These are phyloP conservation scores for Zoanthus gigantus DNA, from an alignment of 92 coral and sea anemone genomes.

Conservation along the genomic window DNA sequence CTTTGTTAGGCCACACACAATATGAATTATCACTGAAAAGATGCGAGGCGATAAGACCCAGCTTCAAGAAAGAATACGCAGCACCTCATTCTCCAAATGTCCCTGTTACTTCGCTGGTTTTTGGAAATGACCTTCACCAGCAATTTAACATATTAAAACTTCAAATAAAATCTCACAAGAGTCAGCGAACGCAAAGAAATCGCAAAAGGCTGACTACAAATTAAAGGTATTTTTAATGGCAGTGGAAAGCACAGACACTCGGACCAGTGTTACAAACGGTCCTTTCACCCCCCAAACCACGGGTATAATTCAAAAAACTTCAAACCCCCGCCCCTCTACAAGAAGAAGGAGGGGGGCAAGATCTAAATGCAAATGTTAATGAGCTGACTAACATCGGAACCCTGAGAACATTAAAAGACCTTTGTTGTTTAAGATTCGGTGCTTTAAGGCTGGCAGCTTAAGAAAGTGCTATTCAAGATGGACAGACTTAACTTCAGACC, in stretches of 20 bases:
- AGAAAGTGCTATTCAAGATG: constrained; percentile 33
- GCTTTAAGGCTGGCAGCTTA: constrained; percentile 54
- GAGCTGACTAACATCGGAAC: background rate
- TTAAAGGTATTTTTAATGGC: constrained; percentile 1
- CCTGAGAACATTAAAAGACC: constrained; percentile 34
- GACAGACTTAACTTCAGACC: constrained; percentile 64
- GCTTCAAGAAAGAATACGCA: constrained; percentile 46
- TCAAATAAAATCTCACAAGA: constrained; percentile 38
- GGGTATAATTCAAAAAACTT: constrained; percentile 54
- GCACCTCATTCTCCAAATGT: constrained; percentile 39
- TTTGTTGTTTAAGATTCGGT: constrained; percentile 43
- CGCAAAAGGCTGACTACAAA: constrained; percentile 29
- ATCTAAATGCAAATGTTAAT: constrained; percentile 16
- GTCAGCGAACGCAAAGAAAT: constrained; percentile 24
- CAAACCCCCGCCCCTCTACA: constrained; percentile 58
- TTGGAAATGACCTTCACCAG: constrained; percentile 43
- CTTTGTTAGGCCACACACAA: constrained; percentile 53
- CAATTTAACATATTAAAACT: constrained; percentile 37
- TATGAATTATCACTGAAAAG: constrained; percentile 43
- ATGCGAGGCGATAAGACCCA: constrained; percentile 45
- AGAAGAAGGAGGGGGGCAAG: constrained; percentile 67
- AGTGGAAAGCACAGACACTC: constrained; percentile 14
- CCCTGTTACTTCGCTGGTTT: constrained; percentile 41
- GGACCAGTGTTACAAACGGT: constrained; percentile 28
- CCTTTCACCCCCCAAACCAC: constrained; percentile 24